phyloP scores from a whole-genome alignment of 2,888 invertebrate species.

The Adineta ricciae region DNA sequence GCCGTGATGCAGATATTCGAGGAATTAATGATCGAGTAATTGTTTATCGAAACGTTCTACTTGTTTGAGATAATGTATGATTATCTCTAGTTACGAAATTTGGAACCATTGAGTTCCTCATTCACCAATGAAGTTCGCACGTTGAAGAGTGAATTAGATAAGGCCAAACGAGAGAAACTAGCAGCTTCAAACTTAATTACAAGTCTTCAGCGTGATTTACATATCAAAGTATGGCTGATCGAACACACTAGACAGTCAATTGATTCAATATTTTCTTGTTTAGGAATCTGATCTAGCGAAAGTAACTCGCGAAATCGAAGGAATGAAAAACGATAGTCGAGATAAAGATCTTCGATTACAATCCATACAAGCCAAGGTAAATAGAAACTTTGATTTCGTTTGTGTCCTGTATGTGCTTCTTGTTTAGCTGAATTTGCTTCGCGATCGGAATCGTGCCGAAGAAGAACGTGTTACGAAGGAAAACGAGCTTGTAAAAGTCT shows the following conservation, averaged over 20 bases:
- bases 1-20: constrained; percentile 27
- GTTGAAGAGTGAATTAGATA: constrained; percentile 41
- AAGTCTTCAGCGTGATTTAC: constrained; percentile 48
- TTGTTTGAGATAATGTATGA: not conserved
- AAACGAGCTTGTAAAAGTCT: constrained; percentile 43
- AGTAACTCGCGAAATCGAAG: constrained; percentile 46
- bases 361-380: constrained; percentile 2
- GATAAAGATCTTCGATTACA: constrained; percentile 39
- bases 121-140: constrained; percentile 10
- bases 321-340: constrained; percentile 43
- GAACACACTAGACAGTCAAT: no score
- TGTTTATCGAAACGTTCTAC: not conserved
- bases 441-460: constrained; percentile 36
- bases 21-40: constrained; percentile 29
- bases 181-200: constrained; percentile 47
- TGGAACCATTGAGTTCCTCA: not conserved
- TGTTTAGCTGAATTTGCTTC: constrained; percentile 35
- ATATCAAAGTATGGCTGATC: constrained; percentile 41
- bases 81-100: not conserved
- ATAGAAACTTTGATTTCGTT: not conserved
- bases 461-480: constrained; percentile 45
- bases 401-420: not conserved
- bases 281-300: constrained; percentile 47
- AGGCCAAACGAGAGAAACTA: constrained; percentile 46
- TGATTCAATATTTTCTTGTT: not conserved